phyloP scores from a whole-genome alignment of 2,113 vertebrate species.

The Pipa parva region DNA sequence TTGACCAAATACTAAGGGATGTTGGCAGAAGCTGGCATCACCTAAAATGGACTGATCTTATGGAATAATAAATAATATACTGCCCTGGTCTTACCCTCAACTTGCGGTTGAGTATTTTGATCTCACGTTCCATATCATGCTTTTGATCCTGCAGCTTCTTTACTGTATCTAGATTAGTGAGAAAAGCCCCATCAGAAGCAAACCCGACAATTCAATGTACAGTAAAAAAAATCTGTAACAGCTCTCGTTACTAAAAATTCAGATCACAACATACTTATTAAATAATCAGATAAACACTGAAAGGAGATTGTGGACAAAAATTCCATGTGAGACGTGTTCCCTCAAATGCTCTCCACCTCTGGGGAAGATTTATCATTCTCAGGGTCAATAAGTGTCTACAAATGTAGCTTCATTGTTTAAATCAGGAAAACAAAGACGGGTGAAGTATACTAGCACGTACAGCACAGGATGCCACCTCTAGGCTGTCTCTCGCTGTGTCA shows the following conservation, averaged over 20 bases:
- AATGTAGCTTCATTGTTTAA: constrained; percentile 17
- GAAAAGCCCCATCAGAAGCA: background rate
- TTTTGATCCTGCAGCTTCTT: constrained; percentile 96
- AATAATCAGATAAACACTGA: background rate
- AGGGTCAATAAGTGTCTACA: background rate
- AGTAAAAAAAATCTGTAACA: too few species aligned
- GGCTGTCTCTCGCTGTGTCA: constrained; percentile 21
- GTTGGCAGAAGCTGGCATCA: too few species aligned
- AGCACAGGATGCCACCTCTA: constrained; percentile 28
- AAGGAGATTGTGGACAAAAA: too few species aligned
- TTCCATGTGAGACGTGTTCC: constrained; percentile 12
- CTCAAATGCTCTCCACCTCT: constrained; percentile 7
- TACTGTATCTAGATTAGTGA: constrained; percentile 72
- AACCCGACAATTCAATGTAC: too few species aligned
- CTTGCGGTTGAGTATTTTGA: constrained; percentile 88
- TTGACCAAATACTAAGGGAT: too few species aligned
- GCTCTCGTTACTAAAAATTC: too few species aligned
- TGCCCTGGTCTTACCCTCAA: constrained; percentile 69
- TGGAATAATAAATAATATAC: too few species aligned
- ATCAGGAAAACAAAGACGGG: constrained; percentile 18
- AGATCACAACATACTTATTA: too few species aligned
- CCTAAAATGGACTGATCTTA: too few species aligned
- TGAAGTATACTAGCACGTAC: constrained; percentile 13
- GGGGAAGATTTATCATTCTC: constrained; percentile 10
- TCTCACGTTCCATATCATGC: constrained; percentile 93